Conservation (phyloP, 2,888 invertebrate species). For the Hedychridium roseum region DNA sequence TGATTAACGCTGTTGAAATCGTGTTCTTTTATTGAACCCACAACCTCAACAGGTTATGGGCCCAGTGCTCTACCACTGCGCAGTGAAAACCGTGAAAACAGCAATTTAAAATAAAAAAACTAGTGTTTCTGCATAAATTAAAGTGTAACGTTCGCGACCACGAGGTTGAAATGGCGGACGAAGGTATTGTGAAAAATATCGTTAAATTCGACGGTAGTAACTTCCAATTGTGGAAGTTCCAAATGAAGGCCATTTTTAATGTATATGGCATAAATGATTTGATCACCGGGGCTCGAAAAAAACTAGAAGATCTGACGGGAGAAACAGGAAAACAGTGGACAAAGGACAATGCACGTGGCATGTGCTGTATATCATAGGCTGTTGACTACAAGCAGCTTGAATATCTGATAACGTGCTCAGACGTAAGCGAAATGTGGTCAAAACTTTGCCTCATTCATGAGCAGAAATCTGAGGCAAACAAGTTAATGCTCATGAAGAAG, state of each 20-base stretch:
- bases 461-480: conserved; percentile 11
- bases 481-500: conserved; percentile 14
- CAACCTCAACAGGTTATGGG: too few relatives aligned
- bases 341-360: background rate
- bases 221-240: conserved; percentile 8
- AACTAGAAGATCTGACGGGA: background rate
- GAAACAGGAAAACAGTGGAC: background rate
- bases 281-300: background rate
- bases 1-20: too few relatives aligned
- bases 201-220: conserved; percentile 9
- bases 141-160: too few relatives aligned
- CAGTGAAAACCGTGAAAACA: too few relatives aligned
- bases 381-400: background rate
- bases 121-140: too few relatives aligned
- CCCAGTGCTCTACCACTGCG: too few relatives aligned
- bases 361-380: background rate
- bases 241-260: conserved; percentile 4
- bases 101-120: too few relatives aligned
- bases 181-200: conserved; percentile 4
- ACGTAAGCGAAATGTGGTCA: background rate
- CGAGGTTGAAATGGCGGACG: too few relatives aligned
- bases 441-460: background rate
- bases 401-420: background rate
- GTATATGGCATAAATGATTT: background rate
- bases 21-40: too few relatives aligned